These are phyloP conservation scores for Panzeria rudis DNA, from an alignment of 2,888 invertebrate species.

Conservation along the genomic window DNA sequence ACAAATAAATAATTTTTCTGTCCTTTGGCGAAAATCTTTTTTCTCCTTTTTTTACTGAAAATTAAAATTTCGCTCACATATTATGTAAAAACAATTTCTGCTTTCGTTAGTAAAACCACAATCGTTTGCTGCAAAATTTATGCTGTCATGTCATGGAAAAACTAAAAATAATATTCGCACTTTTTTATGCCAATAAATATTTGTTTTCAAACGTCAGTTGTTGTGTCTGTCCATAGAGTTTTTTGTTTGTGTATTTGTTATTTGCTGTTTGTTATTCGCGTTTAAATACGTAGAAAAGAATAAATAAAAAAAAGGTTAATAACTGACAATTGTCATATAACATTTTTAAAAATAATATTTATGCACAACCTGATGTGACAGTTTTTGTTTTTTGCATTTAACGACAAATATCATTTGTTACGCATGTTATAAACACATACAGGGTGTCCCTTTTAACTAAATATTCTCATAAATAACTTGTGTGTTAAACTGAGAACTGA, in stretches of 20 bases:
- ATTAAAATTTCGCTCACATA: slow-evolving; percentile 51
- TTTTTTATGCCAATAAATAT: slow-evolving; percentile 26
- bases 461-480: background rate
- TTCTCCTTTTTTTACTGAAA: background rate
- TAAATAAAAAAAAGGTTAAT: slow-evolving; percentile 43
- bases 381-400: slow-evolving; percentile 32
- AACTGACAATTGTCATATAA: slow-evolving; percentile 58
- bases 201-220: slow-evolving; percentile 18
- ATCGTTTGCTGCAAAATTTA: slow-evolving; percentile 19
- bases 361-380: slow-evolving; percentile 57
- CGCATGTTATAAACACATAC: background rate
- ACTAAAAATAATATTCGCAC: slow-evolving; percentile 48
- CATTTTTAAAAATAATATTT: slow-evolving; percentile 39
- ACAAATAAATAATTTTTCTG: background rate
- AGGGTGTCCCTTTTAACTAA: slow-evolving; percentile 11
- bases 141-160: slow-evolving; percentile 30
- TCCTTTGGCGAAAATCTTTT: background rate
- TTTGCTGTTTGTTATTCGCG: slow-evolving; percentile 14
- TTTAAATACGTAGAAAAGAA: slow-evolving; percentile 12
- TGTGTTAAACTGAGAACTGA: background rate
- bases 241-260: background rate
- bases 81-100: background rate
- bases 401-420: slow-evolving; percentile 26
- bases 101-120: slow-evolving; percentile 14
- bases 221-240: slow-evolving; percentile 21